A percentile compares a stretch with the other conserved stretches of the same genome.
Evolutionary conservation across 2,113 vertebrate species (phyloP).

Genomic region (Agelaius phoeniceus): DNA sequence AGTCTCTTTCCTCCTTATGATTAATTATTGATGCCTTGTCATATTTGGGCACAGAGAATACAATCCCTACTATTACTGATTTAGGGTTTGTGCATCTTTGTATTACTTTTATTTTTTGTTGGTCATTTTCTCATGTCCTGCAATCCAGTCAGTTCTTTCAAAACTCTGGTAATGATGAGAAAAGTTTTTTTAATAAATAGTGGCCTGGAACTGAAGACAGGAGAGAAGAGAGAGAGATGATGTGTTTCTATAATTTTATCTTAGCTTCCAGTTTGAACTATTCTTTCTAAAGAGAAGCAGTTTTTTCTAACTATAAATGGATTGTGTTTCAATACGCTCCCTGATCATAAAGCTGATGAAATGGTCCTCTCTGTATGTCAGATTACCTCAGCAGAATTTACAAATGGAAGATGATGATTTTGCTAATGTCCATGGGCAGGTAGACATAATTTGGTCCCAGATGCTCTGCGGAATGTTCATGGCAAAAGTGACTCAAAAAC

Average conservation of each 20-base stretch:
- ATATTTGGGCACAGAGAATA: background rate
- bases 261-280: background rate
- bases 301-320: conserved; percentile 13
- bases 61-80: background rate
- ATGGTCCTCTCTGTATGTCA: conserved; percentile 16
- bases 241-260: background rate
- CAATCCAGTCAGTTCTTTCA: background rate
- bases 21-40: background rate
- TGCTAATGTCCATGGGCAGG: conserved; percentile 50
- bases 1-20: background rate
- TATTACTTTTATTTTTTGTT: background rate
- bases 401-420: conserved; percentile 36
- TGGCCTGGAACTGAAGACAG: background rate
- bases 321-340: conserved; percentile 37
- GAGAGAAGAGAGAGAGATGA: background rate
- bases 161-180: background rate
- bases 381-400: conserved; percentile 40
- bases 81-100: background rate
- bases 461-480: conserved; percentile 49
- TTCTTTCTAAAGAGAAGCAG: background rate
- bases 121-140: background rate
- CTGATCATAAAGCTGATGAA: conserved; percentile 48
- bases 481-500: conserved; percentile 64
- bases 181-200: background rate
- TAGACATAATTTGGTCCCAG: conserved; percentile 60